Percentiles rank a stretch among this genome's conserved stretches.
Evolutionary conservation across 2,113 vertebrate genomes (phyloP).

Genomic region (Ariopsis seemanni): DNA sequence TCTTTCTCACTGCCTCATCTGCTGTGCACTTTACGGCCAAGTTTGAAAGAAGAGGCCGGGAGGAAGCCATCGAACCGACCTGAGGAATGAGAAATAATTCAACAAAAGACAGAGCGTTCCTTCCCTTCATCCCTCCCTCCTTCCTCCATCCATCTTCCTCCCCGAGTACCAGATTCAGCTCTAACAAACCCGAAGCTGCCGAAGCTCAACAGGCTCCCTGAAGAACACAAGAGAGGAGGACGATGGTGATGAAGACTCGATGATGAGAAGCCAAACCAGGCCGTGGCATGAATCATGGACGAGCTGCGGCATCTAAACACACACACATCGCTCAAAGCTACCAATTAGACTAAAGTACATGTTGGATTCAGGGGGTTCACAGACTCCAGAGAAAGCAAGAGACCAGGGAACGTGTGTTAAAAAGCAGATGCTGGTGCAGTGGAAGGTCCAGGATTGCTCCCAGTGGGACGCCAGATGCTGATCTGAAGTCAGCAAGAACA

Average conservation of each 20-base stretch:
- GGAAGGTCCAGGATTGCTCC: background rate
- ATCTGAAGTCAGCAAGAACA: background rate
- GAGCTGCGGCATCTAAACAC: conserved; percentile 26
- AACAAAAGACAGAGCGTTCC: conserved; percentile 43
- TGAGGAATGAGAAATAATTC: conserved; percentile 53
- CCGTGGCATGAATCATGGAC: conserved; percentile 44
- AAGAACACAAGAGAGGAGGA: conserved; percentile 7
- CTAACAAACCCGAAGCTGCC: conserved; percentile 39
- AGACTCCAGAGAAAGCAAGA: background rate
- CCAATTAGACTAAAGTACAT: conserved; percentile 40
- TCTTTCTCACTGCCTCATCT: conserved; percentile 35
- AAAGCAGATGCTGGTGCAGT: background rate
- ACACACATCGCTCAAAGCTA: conserved; percentile 9
- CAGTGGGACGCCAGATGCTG: background rate
- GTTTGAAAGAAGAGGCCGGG: conserved; percentile 43
- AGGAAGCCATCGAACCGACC: conserved; percentile 46
- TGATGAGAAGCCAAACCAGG: conserved; percentile 20
- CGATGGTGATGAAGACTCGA: background rate
- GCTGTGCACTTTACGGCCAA: conserved; percentile 25
- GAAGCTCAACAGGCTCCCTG: conserved; percentile 30
- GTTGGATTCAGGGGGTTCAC: background rate
- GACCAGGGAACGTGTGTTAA: background rate
- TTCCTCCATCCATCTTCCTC: background rate
- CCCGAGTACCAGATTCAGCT: conserved; percentile 13
- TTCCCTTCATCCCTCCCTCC: background rate